Evolutionary conservation across 2,113 vertebrate genomes (phyloP).

Genomic region (Clarias magur): DNA sequence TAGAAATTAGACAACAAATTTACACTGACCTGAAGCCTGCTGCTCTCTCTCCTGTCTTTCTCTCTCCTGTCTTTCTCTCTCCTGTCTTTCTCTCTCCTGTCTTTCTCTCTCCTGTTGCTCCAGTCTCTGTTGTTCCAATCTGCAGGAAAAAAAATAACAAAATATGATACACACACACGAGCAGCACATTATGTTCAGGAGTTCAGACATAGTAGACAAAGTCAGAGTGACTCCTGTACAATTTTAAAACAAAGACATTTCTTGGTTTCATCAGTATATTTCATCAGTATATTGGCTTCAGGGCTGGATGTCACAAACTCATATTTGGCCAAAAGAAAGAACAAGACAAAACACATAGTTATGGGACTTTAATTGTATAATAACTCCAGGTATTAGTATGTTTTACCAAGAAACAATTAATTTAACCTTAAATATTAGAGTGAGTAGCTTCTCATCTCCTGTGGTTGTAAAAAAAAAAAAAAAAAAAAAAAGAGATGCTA

Average conservation of each 20-base stretch:
- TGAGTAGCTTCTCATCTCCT: too few species aligned
- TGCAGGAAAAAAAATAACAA: constrained; percentile 35
- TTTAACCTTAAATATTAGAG: too few species aligned
- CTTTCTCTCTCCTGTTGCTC: constrained; percentile 67
- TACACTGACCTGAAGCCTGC: constrained; percentile 65
- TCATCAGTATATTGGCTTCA: neutral
- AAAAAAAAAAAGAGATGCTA: too few species aligned
- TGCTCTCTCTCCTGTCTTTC: constrained; percentile 63
- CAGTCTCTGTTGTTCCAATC: constrained; percentile 72
- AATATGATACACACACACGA: neutral
- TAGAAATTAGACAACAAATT: neutral
- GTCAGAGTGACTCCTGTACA: neutral
- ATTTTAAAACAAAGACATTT: neutral
- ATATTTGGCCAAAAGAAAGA: neutral
- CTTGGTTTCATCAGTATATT: neutral
- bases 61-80: constrained; percentile 67
- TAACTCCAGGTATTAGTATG: too few species aligned
- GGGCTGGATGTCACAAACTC: neutral
- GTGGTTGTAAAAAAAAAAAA: too few species aligned
- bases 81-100: constrained; percentile 65
- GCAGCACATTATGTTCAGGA: neutral
- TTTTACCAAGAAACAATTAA: too few species aligned
- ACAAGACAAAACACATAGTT: neutral
- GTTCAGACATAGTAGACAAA: neutral
- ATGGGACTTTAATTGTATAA: neutral